A percentile compares a stretch with the other conserved stretches of the same genome.
phyloP scores from a whole-genome alignment of 1,140 invertebrate genomes.

The Gryon sp. region DNA sequence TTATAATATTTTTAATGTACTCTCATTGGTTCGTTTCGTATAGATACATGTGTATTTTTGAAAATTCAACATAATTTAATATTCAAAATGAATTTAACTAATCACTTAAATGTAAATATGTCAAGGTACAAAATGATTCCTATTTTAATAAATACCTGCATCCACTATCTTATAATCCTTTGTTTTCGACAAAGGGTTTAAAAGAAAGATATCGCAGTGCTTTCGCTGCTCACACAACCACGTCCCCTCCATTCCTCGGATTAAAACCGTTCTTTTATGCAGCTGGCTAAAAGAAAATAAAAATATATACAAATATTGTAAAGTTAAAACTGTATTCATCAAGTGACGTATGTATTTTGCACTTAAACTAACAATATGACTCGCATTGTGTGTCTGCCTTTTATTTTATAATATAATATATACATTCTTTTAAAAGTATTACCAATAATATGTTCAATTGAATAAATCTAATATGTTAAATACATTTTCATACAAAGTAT shows the following conservation, averaged over 20 bases:
- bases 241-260: constrained; percentile 78
- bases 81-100: not conserved
- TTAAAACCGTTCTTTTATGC: constrained; percentile 69
- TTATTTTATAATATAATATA: no score
- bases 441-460: no score
- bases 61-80: no score
- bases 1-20: no score
- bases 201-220: constrained; percentile 77
- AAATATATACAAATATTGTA: constrained; percentile 23
- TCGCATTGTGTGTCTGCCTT: not conserved
- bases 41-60: no score
- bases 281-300: constrained; percentile 65
- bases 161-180: constrained; percentile 74
- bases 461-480: no score
- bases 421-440: no score
- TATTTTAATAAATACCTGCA: constrained; percentile 67
- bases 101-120: constrained; percentile 10
- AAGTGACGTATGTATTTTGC: not conserved
- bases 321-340: constrained; percentile 11
- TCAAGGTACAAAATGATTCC: constrained; percentile 1
- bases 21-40: no score
- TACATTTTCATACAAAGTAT: no score
- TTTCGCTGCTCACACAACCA: constrained; percentile 78
- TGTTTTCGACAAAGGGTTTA: constrained; percentile 75
- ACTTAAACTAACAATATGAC: not conserved